Base-by-base conservation (phyloP, 23 tunicate genomes). In the Trididemnum nubilum region DNA sequence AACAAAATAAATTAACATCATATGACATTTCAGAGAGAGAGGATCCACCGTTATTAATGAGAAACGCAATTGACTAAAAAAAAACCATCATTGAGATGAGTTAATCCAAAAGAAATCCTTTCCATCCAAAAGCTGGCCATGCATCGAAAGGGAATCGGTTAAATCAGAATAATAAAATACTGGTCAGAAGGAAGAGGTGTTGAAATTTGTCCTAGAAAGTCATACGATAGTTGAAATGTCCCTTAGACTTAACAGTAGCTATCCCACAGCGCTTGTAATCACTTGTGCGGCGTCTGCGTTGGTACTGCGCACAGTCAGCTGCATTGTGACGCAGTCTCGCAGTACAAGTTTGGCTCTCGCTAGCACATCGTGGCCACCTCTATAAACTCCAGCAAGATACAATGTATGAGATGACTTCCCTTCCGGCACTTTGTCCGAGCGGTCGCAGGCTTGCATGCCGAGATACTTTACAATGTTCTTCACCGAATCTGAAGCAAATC, bases 401-500 rank as follows among this genome's bases (percentile, higher is more conserved):
- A 95, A 81, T 0, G 91, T 86, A 64, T 95, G 99, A 33, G 91
- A 36, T 19, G 91, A 86, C 37, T 90, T 90, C 18, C 96, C 96
- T 31, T 95, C 99, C 7, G 89, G 87, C 0, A 95, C 89, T 86
- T 86, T 95, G 75, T 95, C 99, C 0, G 96, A 82, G 37, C 99
- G 79, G 15, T 95, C 99, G 72, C 99, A 95, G 0, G 96, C 96
- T 54, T 95, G 99, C 99, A 95, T 95, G 33, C 99, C 99, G 21
- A 95, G 81, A 69, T 89, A 80, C 72, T 89, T 90, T 21, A 64
- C 73, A 34, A 95, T 95, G 38, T 95, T 80, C 69, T 86, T 83
- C 22, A 95, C 99, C 1, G 99, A 92, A 51, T 95, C 99, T 86
- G 85, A 0, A 35, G 40, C 15, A 65, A 38, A 69, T 2, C n/a